phyloP scores from a whole-genome alignment of 2,888 invertebrate species.

The Idaea biselata region DNA sequence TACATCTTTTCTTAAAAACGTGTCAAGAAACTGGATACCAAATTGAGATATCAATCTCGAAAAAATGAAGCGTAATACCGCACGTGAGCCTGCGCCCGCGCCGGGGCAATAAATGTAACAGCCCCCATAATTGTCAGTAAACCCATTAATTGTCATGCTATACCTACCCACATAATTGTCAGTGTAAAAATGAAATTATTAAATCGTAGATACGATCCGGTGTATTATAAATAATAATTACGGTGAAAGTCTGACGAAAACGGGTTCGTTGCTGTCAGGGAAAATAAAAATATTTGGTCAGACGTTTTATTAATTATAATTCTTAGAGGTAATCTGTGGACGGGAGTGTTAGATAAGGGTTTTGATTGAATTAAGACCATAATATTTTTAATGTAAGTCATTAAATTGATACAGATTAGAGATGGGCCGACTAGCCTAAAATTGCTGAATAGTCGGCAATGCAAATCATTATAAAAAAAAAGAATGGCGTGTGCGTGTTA shows the following conservation, averaged over 20 bases:
- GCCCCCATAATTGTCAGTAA: neutral
- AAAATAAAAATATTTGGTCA: conserved; percentile 8
- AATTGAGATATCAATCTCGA: neutral
- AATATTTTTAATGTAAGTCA: neutral
- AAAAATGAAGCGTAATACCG: neutral
- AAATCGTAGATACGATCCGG: conserved; percentile 50
- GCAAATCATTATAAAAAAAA: too few relatives aligned
- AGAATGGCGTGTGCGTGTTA: too few relatives aligned
- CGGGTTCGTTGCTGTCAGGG: conserved; percentile 50
- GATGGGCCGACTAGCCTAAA: too few relatives aligned
- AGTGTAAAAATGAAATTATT: conserved; percentile 17
- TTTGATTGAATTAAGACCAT: neutral
- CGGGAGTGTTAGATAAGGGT: neutral
- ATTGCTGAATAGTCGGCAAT: too few relatives aligned
- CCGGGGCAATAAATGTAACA: neutral
- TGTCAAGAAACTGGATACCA: neutral
- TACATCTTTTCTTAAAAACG: neutral
- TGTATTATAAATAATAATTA: conserved; percentile 73
- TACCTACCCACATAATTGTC: conserved; percentile 1
- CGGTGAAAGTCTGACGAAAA: conserved; percentile 58
- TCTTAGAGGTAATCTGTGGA: neutral
- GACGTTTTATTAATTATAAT: neutral
- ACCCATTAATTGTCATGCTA: neutral
- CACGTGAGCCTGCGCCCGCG: neutral
- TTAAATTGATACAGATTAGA: neutral